Percentiles rank a stretch among this genome's conserved stretches.
Conservation (phyloP, 2,888 invertebrate genomes). For the Mesoligia furuncula region DNA sequence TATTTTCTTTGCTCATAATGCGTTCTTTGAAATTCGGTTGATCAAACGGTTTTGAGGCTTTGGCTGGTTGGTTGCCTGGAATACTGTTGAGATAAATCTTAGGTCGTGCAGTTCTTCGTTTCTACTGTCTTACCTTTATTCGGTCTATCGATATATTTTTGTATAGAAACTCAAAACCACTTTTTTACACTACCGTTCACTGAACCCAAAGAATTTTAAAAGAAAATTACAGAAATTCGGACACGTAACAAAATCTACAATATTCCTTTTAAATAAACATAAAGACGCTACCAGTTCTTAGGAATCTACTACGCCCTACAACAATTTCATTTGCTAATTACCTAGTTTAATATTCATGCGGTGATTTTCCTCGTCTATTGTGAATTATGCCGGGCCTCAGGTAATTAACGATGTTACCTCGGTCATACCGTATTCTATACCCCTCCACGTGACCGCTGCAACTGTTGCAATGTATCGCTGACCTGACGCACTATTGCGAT, state of each 20-base stretch:
- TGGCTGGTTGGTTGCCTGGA: not conserved
- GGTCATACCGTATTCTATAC: conserved; percentile 34
- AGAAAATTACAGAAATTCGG: not conserved
- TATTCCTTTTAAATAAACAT: conserved; percentile 38
- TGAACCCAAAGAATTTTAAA: not conserved
- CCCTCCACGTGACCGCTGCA: conserved; percentile 49
- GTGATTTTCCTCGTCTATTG: conserved; percentile 66
- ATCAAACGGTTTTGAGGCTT: conserved; percentile 13
- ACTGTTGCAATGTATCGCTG: conserved; percentile 37
- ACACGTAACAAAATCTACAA: not conserved
- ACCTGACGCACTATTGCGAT: conserved; percentile 46
- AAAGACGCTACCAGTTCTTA: conserved; percentile 38
- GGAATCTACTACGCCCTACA: conserved; percentile 56
- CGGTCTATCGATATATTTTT: not conserved
- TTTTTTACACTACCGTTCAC: not conserved
- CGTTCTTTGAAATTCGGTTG: conserved; percentile 17
- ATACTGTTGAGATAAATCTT: not conserved
- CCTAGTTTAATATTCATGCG: conserved; percentile 63
- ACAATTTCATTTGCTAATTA: conserved; percentile 64
- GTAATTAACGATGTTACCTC: conserved; percentile 54
- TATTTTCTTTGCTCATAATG: conserved; percentile 16
- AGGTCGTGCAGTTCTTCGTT: not conserved
- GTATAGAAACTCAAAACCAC: not conserved
- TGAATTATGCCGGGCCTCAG: conserved; percentile 54
- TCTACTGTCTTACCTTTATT: not conserved